Conservation (phyloP, 2,113 vertebrate genomes). For the Phrynosoma platyrhinos region DNA sequence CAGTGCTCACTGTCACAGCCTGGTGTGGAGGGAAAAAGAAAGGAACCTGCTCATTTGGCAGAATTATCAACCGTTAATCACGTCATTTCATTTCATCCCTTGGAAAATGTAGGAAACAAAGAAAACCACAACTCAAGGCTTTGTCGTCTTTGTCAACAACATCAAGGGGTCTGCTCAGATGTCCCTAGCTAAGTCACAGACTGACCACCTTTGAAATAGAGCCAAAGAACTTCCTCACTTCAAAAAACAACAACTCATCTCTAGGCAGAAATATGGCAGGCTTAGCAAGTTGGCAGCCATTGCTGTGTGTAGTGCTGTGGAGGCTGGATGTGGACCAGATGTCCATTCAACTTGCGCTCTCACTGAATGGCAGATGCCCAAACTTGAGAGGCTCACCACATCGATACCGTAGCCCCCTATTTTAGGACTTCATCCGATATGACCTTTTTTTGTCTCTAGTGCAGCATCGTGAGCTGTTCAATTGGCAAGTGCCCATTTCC, state of each 20-base stretch:
- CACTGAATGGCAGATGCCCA: not conserved
- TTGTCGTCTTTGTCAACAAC: not conserved
- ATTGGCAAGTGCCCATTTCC: not conserved
- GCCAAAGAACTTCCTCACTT: too few species aligned
- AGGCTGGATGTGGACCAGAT: not conserved
- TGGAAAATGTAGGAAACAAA: fast-evolving
- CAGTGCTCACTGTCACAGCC: slow-evolving; percentile 96
- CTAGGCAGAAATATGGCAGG: not conserved
- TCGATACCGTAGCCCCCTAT: not conserved
- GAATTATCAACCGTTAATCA: fast-evolving
- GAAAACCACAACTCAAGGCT: not conserved
- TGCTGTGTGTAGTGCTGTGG: too few species aligned
- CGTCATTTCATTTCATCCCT: not conserved
- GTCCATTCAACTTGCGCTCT: not conserved
- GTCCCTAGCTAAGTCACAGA: too few species aligned
- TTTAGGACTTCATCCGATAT: not conserved
- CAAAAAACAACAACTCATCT: not conserved
- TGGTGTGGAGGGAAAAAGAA: slow-evolving; percentile 64
- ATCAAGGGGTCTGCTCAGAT: not conserved
- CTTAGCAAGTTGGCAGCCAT: not conserved
- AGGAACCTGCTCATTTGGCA: not conserved
- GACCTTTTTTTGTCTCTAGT: not conserved
- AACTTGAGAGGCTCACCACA: not conserved
- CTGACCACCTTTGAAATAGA: not conserved
- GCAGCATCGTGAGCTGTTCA: not conserved